phyloP scores from a whole-genome alignment of 2,888 invertebrate species.

The Eristalinus sepulchralis region DNA sequence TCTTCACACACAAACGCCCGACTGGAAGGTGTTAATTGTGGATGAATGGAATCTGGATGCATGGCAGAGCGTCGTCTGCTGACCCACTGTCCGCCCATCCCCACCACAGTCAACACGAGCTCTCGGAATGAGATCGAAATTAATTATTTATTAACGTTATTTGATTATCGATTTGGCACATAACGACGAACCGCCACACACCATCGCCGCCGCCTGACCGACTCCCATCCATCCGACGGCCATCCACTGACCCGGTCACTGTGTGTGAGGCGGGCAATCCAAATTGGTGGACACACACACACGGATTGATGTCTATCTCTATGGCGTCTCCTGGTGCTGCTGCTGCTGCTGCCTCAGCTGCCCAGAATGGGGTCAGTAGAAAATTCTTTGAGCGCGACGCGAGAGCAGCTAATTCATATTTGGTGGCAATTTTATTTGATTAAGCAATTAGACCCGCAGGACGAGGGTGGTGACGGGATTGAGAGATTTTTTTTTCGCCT shows the following conservation, averaged over 20 bases:
- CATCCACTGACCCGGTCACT: neutral
- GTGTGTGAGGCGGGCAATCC: slow-evolving; percentile 9
- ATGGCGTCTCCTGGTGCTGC: neutral
- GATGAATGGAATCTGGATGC: slow-evolving; percentile 63
- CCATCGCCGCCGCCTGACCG: too few species aligned
- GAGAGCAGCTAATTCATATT: slow-evolving; percentile 48
- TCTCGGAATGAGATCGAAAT: slow-evolving; percentile 61
- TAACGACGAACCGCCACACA: neutral
- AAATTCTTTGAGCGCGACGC: slow-evolving; percentile 41
- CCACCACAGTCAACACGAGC: neutral
- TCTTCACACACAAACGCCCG: neutral
- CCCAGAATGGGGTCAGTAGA: slow-evolving; percentile 59
- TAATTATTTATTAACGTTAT: slow-evolving; percentile 65
- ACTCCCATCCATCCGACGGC: neutral
- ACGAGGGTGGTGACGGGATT: slow-evolving; percentile 15
- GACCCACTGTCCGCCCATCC: slow-evolving; percentile 46
- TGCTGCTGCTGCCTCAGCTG: neutral
- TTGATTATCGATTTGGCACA: slow-evolving; percentile 69
- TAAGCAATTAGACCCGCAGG: slow-evolving; percentile 47
- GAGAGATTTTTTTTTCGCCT: neutral
- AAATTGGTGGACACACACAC: slow-evolving; percentile 1
- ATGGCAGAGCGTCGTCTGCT: slow-evolving; percentile 36
- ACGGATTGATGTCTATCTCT: neutral
- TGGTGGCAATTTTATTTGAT: slow-evolving; percentile 59
- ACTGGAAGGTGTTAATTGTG: slow-evolving; percentile 60